Base-by-base conservation (phyloP, 2,113 vertebrate species). In the Dryoscopus gambensis region DNA sequence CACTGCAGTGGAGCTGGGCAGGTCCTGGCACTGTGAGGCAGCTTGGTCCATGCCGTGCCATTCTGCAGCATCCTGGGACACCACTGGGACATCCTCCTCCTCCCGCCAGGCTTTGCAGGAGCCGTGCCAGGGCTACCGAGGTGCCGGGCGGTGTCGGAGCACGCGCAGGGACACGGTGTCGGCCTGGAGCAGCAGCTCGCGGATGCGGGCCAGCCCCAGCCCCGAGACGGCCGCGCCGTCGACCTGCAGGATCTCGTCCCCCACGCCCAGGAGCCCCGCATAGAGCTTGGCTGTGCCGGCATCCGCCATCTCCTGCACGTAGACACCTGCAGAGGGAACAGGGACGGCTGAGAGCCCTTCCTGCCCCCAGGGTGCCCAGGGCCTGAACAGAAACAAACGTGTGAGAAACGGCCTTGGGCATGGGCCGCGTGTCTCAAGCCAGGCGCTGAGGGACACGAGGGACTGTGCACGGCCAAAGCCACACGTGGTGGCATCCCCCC, bases 161-260 rank as follows among this genome's bases (percentile, higher is more conserved):
- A 99, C 98, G 0, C 99, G 98, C 22, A 99, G 89, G 5, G 98
- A 98, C 67, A 99, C 97, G 2, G 71, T 98, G 97, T 98, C 98
- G 0, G 98, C 98, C 27, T 60, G 96, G 17, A 98, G 98, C 98
- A 99, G 98, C 87, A 99, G 98, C 81, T 98, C 86, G 0, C 93
- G 98, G 82, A 99, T 97, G 33, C 98, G 98, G 68, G 98, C 97
- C 94, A 99, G 85, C 80, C 97, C 98, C 92, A 99, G 98, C 21
- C 98, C 98, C 0, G 98, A 98, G 33, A 99, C 99, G 1, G 98
- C 98, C 44, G 97, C 98, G 6, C 99, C 98, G 0, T 99, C 99
- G 82, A 99, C 98, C 97, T 99, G 99, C 17, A 99, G 97, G 90
- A 99, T 99, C 97, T 99, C 99, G 18, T 99, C 99, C 3, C 99